phyloP scores from a whole-genome alignment of 2,113 vertebrate species.

The Falco punctatus region DNA sequence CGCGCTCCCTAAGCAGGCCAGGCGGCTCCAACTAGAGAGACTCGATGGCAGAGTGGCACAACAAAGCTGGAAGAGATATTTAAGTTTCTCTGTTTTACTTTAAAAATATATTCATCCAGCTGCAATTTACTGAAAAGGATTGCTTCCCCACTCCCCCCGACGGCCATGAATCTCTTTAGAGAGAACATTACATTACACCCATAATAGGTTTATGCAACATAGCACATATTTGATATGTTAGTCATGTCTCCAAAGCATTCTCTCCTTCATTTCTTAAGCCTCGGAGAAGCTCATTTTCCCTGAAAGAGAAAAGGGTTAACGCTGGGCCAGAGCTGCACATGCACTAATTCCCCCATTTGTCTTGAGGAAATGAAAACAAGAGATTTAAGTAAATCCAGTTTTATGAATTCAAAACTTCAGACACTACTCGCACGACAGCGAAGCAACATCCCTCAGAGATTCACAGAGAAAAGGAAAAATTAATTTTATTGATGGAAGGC shows the following conservation, averaged over 20 bases:
- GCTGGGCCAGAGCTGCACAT: background rate
- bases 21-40: background rate
- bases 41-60: background rate
- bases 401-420: background rate
- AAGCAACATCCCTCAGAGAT: background rate
- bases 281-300: slow-evolving; percentile 15
- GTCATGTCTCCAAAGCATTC: slow-evolving; percentile 40
- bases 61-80: background rate
- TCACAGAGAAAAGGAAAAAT: background rate
- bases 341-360: background rate
- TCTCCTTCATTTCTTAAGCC: slow-evolving; percentile 27
- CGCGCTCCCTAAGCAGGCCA: background rate
- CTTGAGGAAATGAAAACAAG: background rate
- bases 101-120: slow-evolving; percentile 23
- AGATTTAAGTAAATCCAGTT: background rate
- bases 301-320: slow-evolving; percentile 22
- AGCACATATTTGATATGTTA: background rate
- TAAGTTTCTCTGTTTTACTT: background rate
- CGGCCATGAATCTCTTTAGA: slow-evolving; percentile 61
- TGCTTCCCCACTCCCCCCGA: slow-evolving; percentile 31
- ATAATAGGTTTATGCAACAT: slow-evolving; percentile 52
- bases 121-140: slow-evolving; percentile 24
- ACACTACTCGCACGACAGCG: background rate
- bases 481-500: background rate
- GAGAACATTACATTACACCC: slow-evolving; percentile 58